Evolutionary conservation across 2,113 vertebrate genomes (phyloP).

Genomic region (Empidonax alnorum): DNA sequence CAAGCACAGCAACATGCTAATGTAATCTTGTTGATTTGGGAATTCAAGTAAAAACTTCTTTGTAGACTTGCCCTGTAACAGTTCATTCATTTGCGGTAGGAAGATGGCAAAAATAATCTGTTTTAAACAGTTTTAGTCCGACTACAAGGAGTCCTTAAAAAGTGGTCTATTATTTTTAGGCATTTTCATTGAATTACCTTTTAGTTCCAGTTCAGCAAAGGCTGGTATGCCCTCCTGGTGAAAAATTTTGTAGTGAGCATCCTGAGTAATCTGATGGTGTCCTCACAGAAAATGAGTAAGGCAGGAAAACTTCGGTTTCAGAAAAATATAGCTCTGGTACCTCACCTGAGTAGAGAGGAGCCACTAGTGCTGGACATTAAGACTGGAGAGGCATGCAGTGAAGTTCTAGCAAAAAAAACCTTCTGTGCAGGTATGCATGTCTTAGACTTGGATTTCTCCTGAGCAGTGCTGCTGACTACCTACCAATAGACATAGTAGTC

Average conservation of each 20-base stretch:
- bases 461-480: background rate
- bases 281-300: background rate
- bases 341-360: background rate
- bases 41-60: background rate
- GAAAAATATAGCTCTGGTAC: background rate
- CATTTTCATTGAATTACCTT: background rate
- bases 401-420: background rate
- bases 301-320: background rate
- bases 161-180: background rate
- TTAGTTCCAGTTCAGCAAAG: background rate
- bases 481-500: background rate
- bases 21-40: background rate
- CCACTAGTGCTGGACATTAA: accelerated
- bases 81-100: background rate
- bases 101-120: background rate
- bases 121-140: background rate
- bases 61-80: background rate
- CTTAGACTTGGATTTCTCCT: background rate
- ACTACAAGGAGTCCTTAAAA: background rate
- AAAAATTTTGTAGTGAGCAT: background rate
- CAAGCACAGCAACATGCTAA: background rate
- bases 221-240: background rate
- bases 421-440: too few species aligned
- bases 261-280: background rate
- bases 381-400: accelerated